These are phyloP conservation scores for Ophthalmolycus amberensis DNA, from an alignment of 2,113 vertebrate species.

Conservation along the genomic window DNA sequence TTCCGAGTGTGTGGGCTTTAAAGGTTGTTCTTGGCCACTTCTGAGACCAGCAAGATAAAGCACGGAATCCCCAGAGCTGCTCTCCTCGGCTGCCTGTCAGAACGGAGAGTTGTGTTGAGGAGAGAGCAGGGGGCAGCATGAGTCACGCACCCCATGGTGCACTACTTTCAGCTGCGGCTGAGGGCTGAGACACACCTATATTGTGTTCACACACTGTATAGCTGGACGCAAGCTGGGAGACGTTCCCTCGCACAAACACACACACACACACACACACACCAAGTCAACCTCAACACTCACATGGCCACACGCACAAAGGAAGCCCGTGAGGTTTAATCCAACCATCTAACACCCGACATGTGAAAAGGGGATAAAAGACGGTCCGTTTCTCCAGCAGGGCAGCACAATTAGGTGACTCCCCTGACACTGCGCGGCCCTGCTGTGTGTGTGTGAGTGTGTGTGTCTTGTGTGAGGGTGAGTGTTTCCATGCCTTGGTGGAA, in stretches of 20 bases:
- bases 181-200: constrained; percentile 27
- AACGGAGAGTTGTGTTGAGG: constrained; percentile 38
- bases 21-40: constrained; percentile 58
- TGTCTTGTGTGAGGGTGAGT: constrained; percentile 52
- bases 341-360: constrained; percentile 50
- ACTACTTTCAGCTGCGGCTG: constrained; percentile 30
- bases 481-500: constrained; percentile 61
- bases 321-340: constrained; percentile 50
- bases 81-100: constrained; percentile 49
- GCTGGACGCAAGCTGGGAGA: not conserved
- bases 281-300: constrained; percentile 16
- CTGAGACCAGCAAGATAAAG: constrained; percentile 55
- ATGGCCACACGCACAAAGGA: constrained; percentile 33
- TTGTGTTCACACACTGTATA: not conserved
- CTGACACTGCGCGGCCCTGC: constrained; percentile 46
- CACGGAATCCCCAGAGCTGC: constrained; percentile 44
- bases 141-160: constrained; percentile 44
- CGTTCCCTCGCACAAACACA: not conserved
- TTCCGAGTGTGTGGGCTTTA: constrained; percentile 41
- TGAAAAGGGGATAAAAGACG: constrained; percentile 61
- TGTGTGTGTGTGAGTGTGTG: constrained; percentile 63
- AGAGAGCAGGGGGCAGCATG: constrained; percentile 34
- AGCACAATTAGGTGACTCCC: constrained; percentile 54
- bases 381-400: constrained; percentile 55
- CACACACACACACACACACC: not conserved